Evolutionary conservation across 2,888 invertebrate species (phyloP).

Genomic region (Chrysodeixis includens): DNA sequence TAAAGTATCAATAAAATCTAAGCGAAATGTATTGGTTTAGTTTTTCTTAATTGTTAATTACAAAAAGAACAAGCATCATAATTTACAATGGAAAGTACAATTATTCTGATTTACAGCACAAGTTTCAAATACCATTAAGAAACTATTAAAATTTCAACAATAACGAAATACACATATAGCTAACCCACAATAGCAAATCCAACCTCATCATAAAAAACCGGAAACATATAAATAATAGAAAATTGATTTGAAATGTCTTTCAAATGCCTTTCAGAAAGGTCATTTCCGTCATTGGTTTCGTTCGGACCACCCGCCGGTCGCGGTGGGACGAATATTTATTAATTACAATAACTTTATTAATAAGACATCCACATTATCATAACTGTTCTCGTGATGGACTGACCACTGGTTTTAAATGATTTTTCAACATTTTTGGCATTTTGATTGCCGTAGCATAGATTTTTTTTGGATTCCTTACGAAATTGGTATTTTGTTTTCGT

Average conservation of each 20-base stretch:
- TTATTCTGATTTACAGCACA: no score
- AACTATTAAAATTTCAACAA: no score
- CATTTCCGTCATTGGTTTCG: constrained; percentile 24
- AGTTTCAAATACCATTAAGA: no score
- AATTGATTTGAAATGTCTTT: constrained; percentile 56
- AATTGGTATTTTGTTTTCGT: not conserved
- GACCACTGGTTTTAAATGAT: not conserved
- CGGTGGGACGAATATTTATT: constrained; percentile 51
- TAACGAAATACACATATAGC: no score
- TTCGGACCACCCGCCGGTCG: constrained; percentile 52
- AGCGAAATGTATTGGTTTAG: no score
- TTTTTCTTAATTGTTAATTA: no score
- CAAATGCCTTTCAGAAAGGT: constrained; percentile 44
- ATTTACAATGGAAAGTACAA: no score
- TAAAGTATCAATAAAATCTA: no score
- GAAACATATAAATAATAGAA: constrained; percentile 49
- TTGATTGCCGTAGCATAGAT: not conserved
- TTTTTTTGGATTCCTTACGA: not conserved
- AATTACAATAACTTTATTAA: constrained; percentile 56
- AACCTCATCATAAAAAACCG: constrained; percentile 34
- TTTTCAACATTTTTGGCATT: not conserved
- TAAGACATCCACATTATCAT: constrained; percentile 39
- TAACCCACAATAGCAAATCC: constrained; percentile 14
- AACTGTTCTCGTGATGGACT: constrained; percentile 20
- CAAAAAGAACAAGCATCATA: no score